Base-by-base conservation (phyloP, 2,797 vertebrate genomes). In the Podargus strigoides region DNA sequence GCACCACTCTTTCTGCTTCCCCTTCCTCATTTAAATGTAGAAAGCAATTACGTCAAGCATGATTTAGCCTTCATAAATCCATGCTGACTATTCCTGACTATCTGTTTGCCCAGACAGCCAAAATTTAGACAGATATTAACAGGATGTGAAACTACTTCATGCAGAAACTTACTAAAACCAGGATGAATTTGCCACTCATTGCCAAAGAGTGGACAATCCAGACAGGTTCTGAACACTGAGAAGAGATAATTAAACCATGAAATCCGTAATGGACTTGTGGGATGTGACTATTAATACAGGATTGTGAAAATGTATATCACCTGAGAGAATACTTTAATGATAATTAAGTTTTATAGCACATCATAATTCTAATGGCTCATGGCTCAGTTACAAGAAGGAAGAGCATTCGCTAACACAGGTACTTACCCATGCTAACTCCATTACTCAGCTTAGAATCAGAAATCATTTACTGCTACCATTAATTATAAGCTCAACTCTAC, bases 241-340 rank as follows among this genome's bases (percentile, higher is more conserved):
- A 78, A 79, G 70, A 89, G 70, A 73, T 88, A 90, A 90, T 86
- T 87, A 94, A 92, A 87, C 59, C 27, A 7, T 66, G 70, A 96
- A 96, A 92, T 55, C 55, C 62, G 26, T 79, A 89, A 94, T 36
- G 66, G 66, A 75, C 58, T 81, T 93, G 86, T 84, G 81, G 70
- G 52, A 79, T 87, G 44, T 82, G 77, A 58, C 66, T 82, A 94
- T 94, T 95, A 93, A 96, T 93, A 89, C 21, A 32, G 47, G 55
- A 92, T 89, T 95, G 66, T 92, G 87, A 69, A 94, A 94, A 95
- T 59, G 23, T 59, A 47, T 88, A 58, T 73, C 70, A 94, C 94
- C 92, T 85, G 94, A 89, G 92, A 94, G 90, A 96, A 94, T 85
- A 90, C 26, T 95, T 94, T 79, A 82, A 90, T 92, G 78, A 50